Base-by-base conservation (phyloP, 53 echinoderm and acorn worm genomes). In the Crossaster papposus region DNA sequence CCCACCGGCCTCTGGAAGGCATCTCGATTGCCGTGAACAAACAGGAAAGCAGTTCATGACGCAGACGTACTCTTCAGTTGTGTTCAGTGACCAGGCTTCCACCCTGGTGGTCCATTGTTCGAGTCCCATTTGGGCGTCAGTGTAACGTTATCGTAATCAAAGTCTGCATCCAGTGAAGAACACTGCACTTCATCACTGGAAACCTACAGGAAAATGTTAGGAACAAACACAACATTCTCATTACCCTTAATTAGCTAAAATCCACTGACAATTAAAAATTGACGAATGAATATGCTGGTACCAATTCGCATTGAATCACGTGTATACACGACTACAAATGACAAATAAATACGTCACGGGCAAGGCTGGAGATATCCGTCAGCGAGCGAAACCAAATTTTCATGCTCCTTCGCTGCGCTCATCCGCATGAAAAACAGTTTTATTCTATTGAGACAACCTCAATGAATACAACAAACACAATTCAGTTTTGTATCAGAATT, bases 131-230 rank as follows among this genome's bases (percentile, higher is more conserved):
- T 96, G 24, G 95, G 94, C 11, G 96, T 93, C 83, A 96, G 62
- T 36, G 65, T 65, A 12, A 96, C 95, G 90, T 96, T 96, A 91
- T 96, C 94, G 77, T 96, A 96, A 81, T 96, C 96, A 92, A 96
- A 96, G 82, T 96, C 91, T 22, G 91, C 83, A 89, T 96, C 95
- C 77, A 96, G 81, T 15, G 91, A 33, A 89, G 95, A 96, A 2
- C 93, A 90, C 78, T 91, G 79, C 15, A 96, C 94, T 14, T 93
- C 93, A 82, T 91, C 86, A 26, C 71, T 64, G n/a, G 91, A 52
- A 53, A 55, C 76, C 93, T 92, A n/a, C n/a, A n/a, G 86, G 64
- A 24, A 79, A n/a, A 78, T 71, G 29, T 71, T 14, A 3, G 29
- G 15, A 3, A 11, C 2, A 20, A n/a, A n/a, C n/a, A n/a, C n/a